Base-by-base conservation (phyloP, 2,797 vertebrate genomes). In the Argyrosomus regius region DNA sequence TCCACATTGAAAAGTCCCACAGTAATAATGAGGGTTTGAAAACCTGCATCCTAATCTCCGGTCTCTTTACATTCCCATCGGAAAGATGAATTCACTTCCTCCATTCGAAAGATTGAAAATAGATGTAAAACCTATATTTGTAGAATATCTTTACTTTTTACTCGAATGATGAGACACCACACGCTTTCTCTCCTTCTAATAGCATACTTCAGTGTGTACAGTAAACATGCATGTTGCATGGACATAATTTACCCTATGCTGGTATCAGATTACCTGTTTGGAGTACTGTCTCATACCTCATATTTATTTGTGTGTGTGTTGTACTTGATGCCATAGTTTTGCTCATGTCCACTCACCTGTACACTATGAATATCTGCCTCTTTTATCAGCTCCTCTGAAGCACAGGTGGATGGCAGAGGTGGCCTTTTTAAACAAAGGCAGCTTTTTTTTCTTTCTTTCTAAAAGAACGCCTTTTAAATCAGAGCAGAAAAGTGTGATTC, bases 221-320 rank as follows among this genome's bases (percentile, higher is more conserved):
- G 68, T 86, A 60, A 82, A 80, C 86, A 87, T 87, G 87, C 90
- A 89, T 89, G 88, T 86, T 88, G 89, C 87, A 90, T 85, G 90
- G 85, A 79, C 58, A 79, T 74, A 73, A 66, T 81, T 82, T 69
- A 82, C 63, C 70, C 54, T 54, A n/a, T 72, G 58, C 65, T 87
- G 86, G 75, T 80, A 64, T 75, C 70, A 72, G 52, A 71, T 67
- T 58, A 65, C 69, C 58, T 39, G 43, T 79, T 78, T 63, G 39
- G 66, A 79, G 56, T 48, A 58, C 65, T 68, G 80, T 62, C 60
- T 84, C 60, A 61, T 86, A 87, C 83, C 85, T 87, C 82, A 87
- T 79, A 59, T 77, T 67, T 69, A 73, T 31, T 69, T 60, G 46
- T 81, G 46, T 81, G 72, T 72, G 63, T 83, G 67, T 82, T 63